A percentile compares a stretch with the other conserved stretches of the same genome.
Evolutionary conservation across 2,113 vertebrate species (phyloP).

Genomic region (Bucco capensis): DNA sequence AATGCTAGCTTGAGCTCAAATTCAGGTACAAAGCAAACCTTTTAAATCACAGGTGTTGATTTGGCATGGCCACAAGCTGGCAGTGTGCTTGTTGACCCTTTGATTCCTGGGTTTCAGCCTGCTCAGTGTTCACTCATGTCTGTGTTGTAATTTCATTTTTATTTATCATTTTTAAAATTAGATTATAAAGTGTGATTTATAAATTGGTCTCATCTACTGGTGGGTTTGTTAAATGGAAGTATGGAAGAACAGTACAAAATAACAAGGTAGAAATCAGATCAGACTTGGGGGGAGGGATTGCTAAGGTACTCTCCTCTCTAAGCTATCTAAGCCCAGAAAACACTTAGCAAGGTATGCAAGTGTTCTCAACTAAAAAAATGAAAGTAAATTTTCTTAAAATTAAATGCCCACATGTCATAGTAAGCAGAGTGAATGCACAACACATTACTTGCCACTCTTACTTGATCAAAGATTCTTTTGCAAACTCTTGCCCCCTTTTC

Average conservation of each 20-base stretch:
- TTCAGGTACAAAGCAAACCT: background rate
- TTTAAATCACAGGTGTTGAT: background rate
- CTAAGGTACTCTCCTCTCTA: background rate
- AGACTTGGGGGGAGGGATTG: background rate
- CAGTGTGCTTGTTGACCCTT: background rate
- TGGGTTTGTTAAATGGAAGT: background rate
- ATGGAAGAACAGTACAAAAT: background rate
- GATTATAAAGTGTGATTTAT: background rate
- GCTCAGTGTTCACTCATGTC: background rate
- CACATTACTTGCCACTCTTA: background rate
- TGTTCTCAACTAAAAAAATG: background rate
- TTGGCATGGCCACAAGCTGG: background rate
- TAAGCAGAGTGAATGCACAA: background rate
- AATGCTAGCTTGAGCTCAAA: background rate
- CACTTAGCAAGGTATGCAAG: fast-evolving
- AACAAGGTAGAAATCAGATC: background rate
- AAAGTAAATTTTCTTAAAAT: background rate
- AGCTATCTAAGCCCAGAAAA: background rate
- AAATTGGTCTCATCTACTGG: background rate
- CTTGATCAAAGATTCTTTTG: background rate
- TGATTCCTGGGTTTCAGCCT: background rate
- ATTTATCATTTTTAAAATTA: background rate
- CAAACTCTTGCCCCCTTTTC: background rate
- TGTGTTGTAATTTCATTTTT: background rate
- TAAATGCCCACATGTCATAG: background rate